Percentiles rank a stretch among this genome's conserved stretches.
Evolutionary conservation across 2,797 vertebrate species (phyloP).

Genomic region (Acanthiza pusilla): DNA sequence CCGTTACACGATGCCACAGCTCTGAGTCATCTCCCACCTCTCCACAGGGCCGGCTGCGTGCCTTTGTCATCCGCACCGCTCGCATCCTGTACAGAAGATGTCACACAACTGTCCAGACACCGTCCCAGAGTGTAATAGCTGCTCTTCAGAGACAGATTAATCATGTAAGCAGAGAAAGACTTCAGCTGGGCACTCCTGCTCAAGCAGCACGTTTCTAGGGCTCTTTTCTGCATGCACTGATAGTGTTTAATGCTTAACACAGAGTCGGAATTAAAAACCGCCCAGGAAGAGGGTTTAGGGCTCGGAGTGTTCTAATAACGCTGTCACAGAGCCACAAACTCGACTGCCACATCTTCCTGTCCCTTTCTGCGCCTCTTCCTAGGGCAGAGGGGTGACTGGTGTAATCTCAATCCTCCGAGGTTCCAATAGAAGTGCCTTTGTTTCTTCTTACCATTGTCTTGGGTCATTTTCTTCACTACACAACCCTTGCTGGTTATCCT

Average conservation of each 20-base stretch:
- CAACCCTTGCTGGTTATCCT: not conserved
- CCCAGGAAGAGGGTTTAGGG: not conserved
- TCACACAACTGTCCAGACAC: not conserved
- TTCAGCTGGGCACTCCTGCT: not conserved
- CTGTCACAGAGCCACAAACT: not conserved
- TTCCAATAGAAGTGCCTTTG: not conserved
- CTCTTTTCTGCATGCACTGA: not conserved
- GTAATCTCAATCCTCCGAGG: not conserved
- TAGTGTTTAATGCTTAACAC: not conserved
- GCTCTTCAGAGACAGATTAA: not conserved
- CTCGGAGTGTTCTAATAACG: rapidly evolving
- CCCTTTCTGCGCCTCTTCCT: not conserved
- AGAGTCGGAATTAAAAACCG: not conserved
- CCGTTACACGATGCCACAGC: not conserved
- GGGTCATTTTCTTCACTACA: not conserved
- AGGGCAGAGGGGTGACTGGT: not conserved
- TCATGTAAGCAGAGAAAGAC: not conserved
- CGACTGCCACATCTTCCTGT: not conserved
- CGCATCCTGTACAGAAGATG: not conserved
- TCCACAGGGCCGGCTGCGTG: rapidly evolving
- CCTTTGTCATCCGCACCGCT: not conserved
- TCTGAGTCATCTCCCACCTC: not conserved
- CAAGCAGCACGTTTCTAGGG: not conserved
- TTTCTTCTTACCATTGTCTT: not conserved
- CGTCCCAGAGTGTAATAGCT: not conserved